Evolutionary conservation across 2,888 invertebrate genomes (phyloP).

Genomic region (Atrina japonica): DNA sequence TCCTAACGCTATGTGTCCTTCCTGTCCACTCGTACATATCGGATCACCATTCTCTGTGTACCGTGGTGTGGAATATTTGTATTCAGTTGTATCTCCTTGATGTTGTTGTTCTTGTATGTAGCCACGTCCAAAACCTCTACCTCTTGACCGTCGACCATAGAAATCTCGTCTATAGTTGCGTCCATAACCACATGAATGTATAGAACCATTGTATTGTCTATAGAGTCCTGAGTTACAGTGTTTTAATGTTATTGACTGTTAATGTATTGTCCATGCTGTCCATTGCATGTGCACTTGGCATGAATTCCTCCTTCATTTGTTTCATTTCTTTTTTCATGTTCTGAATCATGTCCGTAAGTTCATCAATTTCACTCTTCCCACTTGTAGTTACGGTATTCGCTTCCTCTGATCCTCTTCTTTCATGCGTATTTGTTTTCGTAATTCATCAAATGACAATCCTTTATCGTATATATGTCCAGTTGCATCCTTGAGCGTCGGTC

Average conservation of each 20-base stretch:
- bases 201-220: background rate
- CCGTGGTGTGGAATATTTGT: background rate
- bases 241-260: background rate
- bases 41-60: background rate
- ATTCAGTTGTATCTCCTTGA: background rate
- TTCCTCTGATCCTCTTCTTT: background rate
- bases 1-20: no score
- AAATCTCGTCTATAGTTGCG: background rate
- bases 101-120: no score
- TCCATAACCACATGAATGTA: background rate
- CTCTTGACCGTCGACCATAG: background rate
- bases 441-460: no score
- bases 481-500: no score
- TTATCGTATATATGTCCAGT: no score
- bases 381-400: background rate
- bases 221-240: background rate
- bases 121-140: background rate
- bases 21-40: conserved; percentile 7
- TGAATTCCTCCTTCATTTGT: background rate
- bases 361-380: conserved; percentile 2
- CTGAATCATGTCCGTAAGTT: conserved; percentile 17
- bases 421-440: background rate
- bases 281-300: background rate
- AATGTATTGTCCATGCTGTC: background rate
- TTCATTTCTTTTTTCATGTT: background rate